Evolutionary conservation across 2,888 invertebrate genomes (phyloP).

Genomic region (Cerceris rybyensis): DNA sequence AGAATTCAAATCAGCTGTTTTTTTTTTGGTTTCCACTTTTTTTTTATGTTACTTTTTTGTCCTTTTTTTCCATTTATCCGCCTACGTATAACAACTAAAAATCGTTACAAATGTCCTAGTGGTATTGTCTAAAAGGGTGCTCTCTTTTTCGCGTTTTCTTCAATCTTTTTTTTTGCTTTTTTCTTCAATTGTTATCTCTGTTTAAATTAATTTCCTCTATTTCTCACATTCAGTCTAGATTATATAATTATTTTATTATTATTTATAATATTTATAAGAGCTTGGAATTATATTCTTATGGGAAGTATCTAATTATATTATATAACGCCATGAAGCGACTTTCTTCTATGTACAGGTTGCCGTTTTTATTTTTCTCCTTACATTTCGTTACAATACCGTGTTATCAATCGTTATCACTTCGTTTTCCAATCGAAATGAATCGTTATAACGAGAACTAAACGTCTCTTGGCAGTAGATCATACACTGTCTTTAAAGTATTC

Average conservation of each 20-base stretch:
- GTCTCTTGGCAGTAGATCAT: conserved; percentile 60
- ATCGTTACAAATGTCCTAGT: conserved; percentile 64
- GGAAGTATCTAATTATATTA: conserved; percentile 41
- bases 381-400: background rate
- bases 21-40: conserved; percentile 25
- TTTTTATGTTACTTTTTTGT: conserved; percentile 6
- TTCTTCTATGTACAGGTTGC: conserved; percentile 60
- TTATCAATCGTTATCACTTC: background rate
- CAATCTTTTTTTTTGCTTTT: background rate
- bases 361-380: conserved; percentile 18
- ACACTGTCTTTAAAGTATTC: background rate
- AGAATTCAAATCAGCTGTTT: conserved; percentile 46
- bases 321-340: conserved; percentile 48
- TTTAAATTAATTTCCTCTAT: conserved; percentile 36
- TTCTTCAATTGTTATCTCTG: too few relatives aligned
- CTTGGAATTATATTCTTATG: conserved; percentile 59
- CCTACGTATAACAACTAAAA: conserved; percentile 58
- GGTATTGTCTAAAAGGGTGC: conserved; percentile 78
- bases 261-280: conserved; percentile 66
- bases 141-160: conserved; percentile 51
- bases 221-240: conserved; percentile 75
- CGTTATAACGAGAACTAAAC: conserved; percentile 38
- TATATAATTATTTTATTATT: conserved; percentile 29
- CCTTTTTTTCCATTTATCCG: conserved; percentile 17
- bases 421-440: background rate